A percentile compares a stretch with the other conserved stretches of the same genome.
These are phyloP conservation scores for Canis aureus DNA, from an alignment of 2,113 vertebrate genomes.

Conservation along the genomic window DNA sequence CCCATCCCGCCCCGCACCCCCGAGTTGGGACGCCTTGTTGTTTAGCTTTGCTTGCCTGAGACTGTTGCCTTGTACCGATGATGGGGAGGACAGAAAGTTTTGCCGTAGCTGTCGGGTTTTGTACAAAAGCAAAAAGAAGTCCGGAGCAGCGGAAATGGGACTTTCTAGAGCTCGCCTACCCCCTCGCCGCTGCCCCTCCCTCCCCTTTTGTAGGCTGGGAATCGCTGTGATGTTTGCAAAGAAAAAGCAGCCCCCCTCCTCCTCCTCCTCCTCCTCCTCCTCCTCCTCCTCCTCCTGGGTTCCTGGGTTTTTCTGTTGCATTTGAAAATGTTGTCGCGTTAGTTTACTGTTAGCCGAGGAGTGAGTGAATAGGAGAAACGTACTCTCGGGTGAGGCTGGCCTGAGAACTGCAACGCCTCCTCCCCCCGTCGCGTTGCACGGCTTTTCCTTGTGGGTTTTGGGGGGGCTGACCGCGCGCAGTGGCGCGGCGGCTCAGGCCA, in stretches of 20 bases:
- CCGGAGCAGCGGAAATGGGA: constrained; percentile 63
- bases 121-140: constrained; percentile 58
- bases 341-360: constrained; percentile 82
- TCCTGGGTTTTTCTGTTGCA: constrained; percentile 70
- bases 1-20: constrained; percentile 80
- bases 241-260: constrained; percentile 15
- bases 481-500: constrained; percentile 93
- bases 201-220: constrained; percentile 64
- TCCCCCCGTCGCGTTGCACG: constrained; percentile 65
- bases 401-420: constrained; percentile 86
- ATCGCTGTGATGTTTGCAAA: constrained; percentile 52
- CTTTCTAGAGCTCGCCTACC: constrained; percentile 77
- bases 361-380: constrained; percentile 77
- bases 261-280: not conserved
- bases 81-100: constrained; percentile 76
- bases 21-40: constrained; percentile 78
- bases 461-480: constrained; percentile 79
- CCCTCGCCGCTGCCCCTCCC: constrained; percentile 60
- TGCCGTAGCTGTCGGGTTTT: constrained; percentile 85
- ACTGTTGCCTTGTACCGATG: constrained; percentile 75
- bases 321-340: constrained; percentile 75
- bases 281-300: constrained; percentile 45
- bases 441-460: constrained; percentile 81
- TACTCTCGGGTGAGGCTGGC: constrained; percentile 87
- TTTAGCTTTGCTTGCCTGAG: constrained; percentile 79